Evolutionary conservation across 2,797 vertebrate genomes (phyloP).

Genomic region (Chrysocyon brachyurus): DNA sequence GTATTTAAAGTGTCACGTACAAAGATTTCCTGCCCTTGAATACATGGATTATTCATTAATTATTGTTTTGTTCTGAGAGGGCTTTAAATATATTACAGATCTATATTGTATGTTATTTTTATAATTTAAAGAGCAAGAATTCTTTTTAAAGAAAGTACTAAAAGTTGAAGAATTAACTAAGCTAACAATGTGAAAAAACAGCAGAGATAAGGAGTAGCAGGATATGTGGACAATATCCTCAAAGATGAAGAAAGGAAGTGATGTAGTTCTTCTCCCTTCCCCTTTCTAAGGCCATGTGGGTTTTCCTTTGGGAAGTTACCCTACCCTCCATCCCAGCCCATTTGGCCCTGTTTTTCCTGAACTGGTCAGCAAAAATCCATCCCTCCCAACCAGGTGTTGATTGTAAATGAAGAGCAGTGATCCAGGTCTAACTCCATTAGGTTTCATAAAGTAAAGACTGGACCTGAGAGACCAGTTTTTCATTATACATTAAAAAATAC

Average conservation of each 20-base stretch:
- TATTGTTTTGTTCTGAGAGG: neutral
- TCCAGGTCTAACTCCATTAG: neutral
- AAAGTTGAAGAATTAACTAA: neutral
- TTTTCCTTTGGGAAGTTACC: neutral
- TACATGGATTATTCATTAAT: neutral
- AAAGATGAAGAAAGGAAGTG: neutral
- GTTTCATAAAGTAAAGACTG: neutral
- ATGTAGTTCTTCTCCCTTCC: neutral
- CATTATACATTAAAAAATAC: too few species aligned
- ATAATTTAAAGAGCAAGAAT: neutral
- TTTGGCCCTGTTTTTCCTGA: neutral
- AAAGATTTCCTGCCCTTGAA: neutral
- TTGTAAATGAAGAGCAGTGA: neutral
- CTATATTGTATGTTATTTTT: neutral
- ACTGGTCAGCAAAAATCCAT: neutral
- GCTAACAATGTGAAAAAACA: neutral
- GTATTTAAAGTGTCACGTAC: neutral
- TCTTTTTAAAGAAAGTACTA: conserved; percentile 32
- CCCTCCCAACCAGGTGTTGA: neutral
- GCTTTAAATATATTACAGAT: neutral
- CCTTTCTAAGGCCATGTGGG: neutral
- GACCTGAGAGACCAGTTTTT: neutral
- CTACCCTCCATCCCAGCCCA: neutral
- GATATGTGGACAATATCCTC: neutral
- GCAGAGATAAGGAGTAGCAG: neutral